Evolutionary conservation across 2,797 vertebrate species (phyloP), one percentile per base, ranked within the genome.

Genomic region (Coregonus suidteri): DNA sequence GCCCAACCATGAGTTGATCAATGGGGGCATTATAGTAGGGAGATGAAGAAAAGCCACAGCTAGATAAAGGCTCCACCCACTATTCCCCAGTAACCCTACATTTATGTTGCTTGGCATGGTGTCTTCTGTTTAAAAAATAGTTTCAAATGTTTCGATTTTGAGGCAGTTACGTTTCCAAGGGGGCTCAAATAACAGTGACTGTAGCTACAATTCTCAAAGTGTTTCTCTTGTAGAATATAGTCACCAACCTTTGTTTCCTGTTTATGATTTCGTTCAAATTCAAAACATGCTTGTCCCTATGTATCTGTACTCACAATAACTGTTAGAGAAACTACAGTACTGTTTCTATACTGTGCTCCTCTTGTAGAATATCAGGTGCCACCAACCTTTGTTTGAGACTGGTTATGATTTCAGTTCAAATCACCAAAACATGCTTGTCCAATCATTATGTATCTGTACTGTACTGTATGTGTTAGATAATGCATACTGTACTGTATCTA

Each of bases 131-230:
- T 75, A 34, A 34, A 69, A 54, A 76, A 31, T 56, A 16, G 52
- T 64, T 47, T 65, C 65, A 20, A 56, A 77, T 77, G 72, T 77
- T 62, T 77, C 5, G 34, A 15, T 75, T 70, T 73, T 30, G 15
- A 53, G 0, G 31, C 65, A 30, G 74, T 65, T 64, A 5, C 35
- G 9, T 62, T 80, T 69, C 37, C 30, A 9, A 47, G 74, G 15
- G 18, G 51, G 13, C 14, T 56, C 25, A 62, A 30, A 54, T 59
- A 75, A 79, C 66, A n/a, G 35, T 65, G 72, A n/a, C 54, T 59
- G 7, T 47, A 47, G 53, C 65, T 20, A 68, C n/a, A 69, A 30
- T 56, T 54, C 30, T 53, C 69, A 72, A 37, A 20, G 34, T 66
- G n/a, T 15, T 47, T 7, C 7, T 47, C 9, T 47, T 47, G 41